phyloP scores from a whole-genome alignment of 2,888 invertebrate genomes.

The Lottia gigantea region DNA sequence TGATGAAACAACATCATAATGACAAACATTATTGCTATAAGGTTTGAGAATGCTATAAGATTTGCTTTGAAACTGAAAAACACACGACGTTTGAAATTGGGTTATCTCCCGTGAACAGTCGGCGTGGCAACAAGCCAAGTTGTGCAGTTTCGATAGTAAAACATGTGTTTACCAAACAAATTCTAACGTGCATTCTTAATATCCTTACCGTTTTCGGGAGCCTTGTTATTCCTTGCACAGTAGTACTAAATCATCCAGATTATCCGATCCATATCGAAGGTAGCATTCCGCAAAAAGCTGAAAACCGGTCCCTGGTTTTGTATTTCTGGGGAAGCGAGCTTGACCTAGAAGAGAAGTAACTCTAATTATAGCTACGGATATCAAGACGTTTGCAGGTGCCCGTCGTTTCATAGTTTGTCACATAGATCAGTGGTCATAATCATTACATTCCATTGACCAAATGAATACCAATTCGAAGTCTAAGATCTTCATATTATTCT shows the following conservation, averaged over 20 bases:
- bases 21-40: too few species aligned
- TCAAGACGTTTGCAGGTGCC: neutral
- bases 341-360: conserved; percentile 12
- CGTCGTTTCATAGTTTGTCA: too few species aligned
- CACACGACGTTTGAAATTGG: neutral
- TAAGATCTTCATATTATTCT: too few species aligned
- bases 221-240: neutral
- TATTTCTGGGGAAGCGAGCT: neutral
- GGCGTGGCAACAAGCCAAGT: conserved; percentile 10
- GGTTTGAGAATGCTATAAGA: too few species aligned
- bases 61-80: too few species aligned
- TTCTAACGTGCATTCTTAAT: neutral
- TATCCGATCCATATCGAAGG: too few species aligned
- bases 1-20: too few species aligned
- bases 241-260: too few species aligned
- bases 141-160: neutral
- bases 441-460: too few species aligned
- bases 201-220: conserved; percentile 1
- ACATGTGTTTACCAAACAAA: neutral
- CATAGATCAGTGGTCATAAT: too few species aligned
- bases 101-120: conserved; percentile 2
- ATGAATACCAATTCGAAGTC: too few species aligned
- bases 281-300: neutral
- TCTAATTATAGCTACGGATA: neutral
- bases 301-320: conserved; percentile 11